These are phyloP conservation scores for Tauraco erythrolophus DNA, from an alignment of 2,113 vertebrate genomes.

Conservation along the genomic window DNA sequence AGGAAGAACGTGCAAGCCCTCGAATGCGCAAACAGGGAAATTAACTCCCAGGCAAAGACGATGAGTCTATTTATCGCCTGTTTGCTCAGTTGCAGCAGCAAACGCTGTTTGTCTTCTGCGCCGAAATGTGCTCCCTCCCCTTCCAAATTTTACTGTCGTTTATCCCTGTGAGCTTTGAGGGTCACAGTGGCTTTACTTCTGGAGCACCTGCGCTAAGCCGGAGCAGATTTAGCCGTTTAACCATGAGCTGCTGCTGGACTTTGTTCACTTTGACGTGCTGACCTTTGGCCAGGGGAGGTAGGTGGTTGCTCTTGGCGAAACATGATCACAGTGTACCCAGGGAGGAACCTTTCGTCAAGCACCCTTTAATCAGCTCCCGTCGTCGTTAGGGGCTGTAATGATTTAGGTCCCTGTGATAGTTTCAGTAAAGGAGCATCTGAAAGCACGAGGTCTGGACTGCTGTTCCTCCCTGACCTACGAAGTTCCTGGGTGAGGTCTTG, in stretches of 20 bases:
- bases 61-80: neutral
- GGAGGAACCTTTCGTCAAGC: constrained; percentile 49
- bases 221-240: neutral
- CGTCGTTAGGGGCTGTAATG: neutral
- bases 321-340: constrained; percentile 21
- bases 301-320: neutral
- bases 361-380: constrained; percentile 12
- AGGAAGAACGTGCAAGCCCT: neutral
- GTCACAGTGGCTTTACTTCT: neutral
- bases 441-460: neutral
- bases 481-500: neutral
- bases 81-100: neutral
- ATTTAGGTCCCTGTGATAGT: neutral
- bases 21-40: constrained; percentile 44
- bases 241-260: neutral
- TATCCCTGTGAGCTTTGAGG: neutral
- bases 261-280: neutral
- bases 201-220: neutral
- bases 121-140: neutral
- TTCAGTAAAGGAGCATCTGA: neutral
- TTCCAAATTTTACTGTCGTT: neutral
- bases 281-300: constrained; percentile 32
- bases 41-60: neutral
- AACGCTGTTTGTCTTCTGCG: neutral
- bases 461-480: neutral